Base-by-base conservation (phyloP, 2,888 invertebrate genomes). In the Diadegma fenestrale region DNA sequence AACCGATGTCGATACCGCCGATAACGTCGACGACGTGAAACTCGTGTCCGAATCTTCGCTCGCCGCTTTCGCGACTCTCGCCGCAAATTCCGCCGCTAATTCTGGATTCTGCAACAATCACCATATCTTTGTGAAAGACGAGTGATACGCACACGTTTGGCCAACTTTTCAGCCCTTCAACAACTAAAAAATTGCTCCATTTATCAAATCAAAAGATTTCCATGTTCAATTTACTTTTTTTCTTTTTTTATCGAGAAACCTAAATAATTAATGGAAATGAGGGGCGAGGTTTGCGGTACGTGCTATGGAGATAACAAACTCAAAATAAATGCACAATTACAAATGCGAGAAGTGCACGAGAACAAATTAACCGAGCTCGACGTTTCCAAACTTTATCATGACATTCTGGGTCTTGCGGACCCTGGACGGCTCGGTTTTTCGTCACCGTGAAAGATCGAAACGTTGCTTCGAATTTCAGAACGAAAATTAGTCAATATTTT, bases 1-100 rank as follows among this genome's bases (percentile, higher is more conserved):
- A 41, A 79, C 10, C 22, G 58, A 17, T 19, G 7, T 64, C 19
- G 66, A 30, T 22, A 48, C 26, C 43, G 80, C 14, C 17, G 77
- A 51, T 19, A 69, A n/a, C 45, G 30, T 26, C n/a, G 75, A 69
- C 33, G 45, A 48, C 2, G 80, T 61, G 17, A 82, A 75, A 73
- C 54, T 80, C 26, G 84, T 64, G 19, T 83, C 86, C 26, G 88
- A 86, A 54, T 88, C 88, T 69, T 92, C 92, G 73, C 89, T 91
- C 37, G 93, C 92, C 6, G 90, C 90, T 89, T 93, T 93, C 41
- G 93, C 92, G 33, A 94, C 94, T 6, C 90, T 90, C 37, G 93
- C 93, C 80, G 94, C 93, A 87, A 94, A 94, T 80, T 93, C 93
- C 51, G 94, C 94, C 72, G 90, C 91, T 80, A 93, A 91, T 87